Conservation (phyloP, 2,888 invertebrate species). For the Zaprionus lineosus region DNA sequence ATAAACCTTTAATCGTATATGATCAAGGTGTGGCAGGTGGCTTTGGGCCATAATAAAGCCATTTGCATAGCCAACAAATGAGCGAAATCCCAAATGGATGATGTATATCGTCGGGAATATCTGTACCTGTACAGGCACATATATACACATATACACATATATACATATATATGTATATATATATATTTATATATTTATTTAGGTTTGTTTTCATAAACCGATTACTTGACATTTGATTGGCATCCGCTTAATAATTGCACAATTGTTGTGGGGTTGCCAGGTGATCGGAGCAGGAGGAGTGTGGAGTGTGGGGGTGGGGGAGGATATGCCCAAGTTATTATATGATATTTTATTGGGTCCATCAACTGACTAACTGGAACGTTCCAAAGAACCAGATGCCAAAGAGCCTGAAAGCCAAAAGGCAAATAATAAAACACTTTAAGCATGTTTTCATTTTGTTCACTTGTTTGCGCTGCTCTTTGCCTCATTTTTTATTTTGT, state of each 20-base stretch:
- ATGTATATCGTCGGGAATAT: conserved; percentile 20
- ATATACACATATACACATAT: no score
- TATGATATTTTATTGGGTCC: conserved; percentile 10
- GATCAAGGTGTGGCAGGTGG: conserved; percentile 65
- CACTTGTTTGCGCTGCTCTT: conserved; percentile 34
- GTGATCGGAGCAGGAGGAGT: no score
- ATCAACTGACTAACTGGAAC: conserved; percentile 16
- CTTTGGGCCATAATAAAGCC: conserved; percentile 49
- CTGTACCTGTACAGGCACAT: no score
- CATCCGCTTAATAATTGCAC: no score
- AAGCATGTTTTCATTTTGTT: conserved; percentile 62
- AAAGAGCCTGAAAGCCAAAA: conserved; percentile 21
- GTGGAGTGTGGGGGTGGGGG: no score
- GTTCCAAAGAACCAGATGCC: conserved; percentile 3
- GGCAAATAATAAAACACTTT: conserved; percentile 58
- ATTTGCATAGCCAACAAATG: conserved; percentile 51
- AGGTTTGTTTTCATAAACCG: conserved; percentile 33
- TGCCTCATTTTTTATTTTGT: conserved; percentile 57
- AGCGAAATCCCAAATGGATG: conserved; percentile 29
- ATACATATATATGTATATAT: no score
- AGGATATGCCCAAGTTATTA: conserved; percentile 7
- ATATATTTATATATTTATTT: no score
- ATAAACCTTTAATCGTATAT: conserved; percentile 3
- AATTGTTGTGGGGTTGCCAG: no score
- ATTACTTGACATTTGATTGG: conserved; percentile 50